A percentile compares a stretch with the other conserved stretches of the same genome.
Conservation (phyloP, 2,888 invertebrate genomes). For the Mactromeris polynyma region DNA sequence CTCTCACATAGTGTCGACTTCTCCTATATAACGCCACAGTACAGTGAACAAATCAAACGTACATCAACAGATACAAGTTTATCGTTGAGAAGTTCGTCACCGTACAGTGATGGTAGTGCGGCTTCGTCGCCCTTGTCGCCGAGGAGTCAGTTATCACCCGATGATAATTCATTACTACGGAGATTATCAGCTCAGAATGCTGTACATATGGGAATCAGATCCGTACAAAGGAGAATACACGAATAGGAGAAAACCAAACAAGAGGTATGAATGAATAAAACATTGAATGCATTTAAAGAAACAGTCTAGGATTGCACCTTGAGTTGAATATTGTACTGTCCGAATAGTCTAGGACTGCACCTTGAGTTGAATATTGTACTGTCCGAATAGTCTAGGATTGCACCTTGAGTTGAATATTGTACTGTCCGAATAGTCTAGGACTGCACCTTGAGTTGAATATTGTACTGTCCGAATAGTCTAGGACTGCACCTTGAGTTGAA, state of each 20-base stretch:
- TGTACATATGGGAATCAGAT: constrained; percentile 84
- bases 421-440: too few species aligned
- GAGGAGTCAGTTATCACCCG: constrained; percentile 64
- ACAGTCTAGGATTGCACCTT: too few species aligned
- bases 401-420: too few species aligned
- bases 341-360: too few species aligned
- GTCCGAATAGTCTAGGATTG: too few species aligned
- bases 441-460: too few species aligned
- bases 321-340: too few species aligned
- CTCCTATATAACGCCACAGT: constrained; percentile 70
- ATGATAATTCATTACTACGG: constrained; percentile 69
- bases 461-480: too few species aligned
- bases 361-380: too few species aligned
- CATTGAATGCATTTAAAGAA: too few species aligned
- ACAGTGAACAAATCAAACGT: constrained; percentile 73
- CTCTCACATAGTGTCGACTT: constrained; percentile 82
- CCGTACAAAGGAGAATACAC: constrained; percentile 82
- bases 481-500: too few species aligned
- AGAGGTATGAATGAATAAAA: constrained; percentile 75
- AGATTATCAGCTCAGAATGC: constrained; percentile 80
- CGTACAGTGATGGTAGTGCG: constrained; percentile 61
- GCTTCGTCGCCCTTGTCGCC: constrained; percentile 49
- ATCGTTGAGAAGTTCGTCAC: constrained; percentile 70
- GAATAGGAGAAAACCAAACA: constrained; percentile 84
- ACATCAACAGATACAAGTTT: constrained; percentile 81